Conservation (phyloP, 2,797 vertebrate genomes). For the Carcharodon carcharias region DNA sequence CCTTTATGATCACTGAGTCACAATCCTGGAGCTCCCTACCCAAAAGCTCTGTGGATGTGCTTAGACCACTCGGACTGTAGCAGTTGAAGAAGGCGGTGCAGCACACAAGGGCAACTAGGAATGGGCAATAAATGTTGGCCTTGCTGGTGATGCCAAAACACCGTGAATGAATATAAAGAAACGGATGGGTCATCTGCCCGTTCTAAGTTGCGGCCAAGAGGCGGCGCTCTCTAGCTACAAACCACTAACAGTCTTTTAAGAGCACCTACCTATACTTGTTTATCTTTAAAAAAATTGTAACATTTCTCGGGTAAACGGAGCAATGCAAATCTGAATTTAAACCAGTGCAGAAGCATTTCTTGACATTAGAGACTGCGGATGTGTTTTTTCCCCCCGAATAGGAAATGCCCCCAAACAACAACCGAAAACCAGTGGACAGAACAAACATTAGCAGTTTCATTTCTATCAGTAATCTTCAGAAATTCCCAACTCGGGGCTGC, state of each 20-base stretch:
- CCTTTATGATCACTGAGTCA: neutral
- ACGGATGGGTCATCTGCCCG: neutral
- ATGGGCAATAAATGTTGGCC: neutral
- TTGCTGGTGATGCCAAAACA: neutral
- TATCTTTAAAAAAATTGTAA: neutral
- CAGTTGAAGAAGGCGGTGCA: neutral
- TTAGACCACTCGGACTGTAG: neutral
- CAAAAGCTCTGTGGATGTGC: neutral
- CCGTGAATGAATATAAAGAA: neutral
- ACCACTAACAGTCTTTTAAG: neutral
- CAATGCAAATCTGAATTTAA: neutral
- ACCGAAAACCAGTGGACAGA: neutral
- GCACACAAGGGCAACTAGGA: neutral
- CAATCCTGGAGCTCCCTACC: neutral
- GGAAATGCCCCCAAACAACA: neutral
- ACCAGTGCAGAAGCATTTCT: neutral
- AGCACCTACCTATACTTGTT: neutral
- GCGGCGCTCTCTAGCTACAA: neutral
- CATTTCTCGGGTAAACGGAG: neutral
- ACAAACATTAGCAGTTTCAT: constrained; percentile 8
- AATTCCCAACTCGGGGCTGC: constrained; percentile 15
- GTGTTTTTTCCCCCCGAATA: neutral
- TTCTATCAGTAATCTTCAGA: neutral
- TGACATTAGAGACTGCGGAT: neutral
- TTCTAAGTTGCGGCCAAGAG: neutral